Conservation (phyloP, 37 sponge, comb jelly and placozoan species). For the Beroe ovata region DNA sequence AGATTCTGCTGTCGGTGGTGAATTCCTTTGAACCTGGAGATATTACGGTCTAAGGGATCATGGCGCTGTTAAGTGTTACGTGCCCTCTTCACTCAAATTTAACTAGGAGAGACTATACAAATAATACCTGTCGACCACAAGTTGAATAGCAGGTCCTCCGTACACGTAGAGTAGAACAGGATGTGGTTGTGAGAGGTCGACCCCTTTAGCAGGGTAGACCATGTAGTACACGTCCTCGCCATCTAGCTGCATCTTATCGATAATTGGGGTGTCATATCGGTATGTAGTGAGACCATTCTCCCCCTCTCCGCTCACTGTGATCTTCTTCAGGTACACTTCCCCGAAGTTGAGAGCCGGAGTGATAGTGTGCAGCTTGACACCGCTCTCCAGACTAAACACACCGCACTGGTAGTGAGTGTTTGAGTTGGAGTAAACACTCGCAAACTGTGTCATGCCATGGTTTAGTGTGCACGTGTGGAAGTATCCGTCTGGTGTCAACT, state of each 20-base stretch:
- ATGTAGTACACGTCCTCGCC: conserved; percentile 39
- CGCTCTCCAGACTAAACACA: conserved; percentile 17
- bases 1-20: conserved; percentile 68
- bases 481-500: conserved; percentile 40
- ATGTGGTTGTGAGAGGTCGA: conserved; percentile 49
- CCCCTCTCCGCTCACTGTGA: background rate
- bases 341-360: conserved; percentile 27
- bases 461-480: conserved; percentile 55
- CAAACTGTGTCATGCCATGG: conserved; percentile 21
- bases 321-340: conserved; percentile 40
- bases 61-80: too few species aligned
- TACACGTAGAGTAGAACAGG: conserved; percentile 64
- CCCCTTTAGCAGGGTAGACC: conserved; percentile 56
- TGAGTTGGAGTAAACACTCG: conserved; percentile 58
- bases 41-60: too few species aligned
- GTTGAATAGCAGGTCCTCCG: conserved; percentile 61
- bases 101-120: too few species aligned
- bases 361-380: background rate
- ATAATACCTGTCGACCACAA: conserved; percentile 53
- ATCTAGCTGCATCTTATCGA: conserved; percentile 2
- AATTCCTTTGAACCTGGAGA: conserved; percentile 67
- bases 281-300: background rate
- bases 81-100: too few species aligned
- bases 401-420: conserved; percentile 38
- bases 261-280: conserved; percentile 44